Percentiles rank a stretch among this genome's conserved stretches.
phyloP scores from a whole-genome alignment of 2,888 invertebrate genomes.

The Baronia brevicornis region DNA sequence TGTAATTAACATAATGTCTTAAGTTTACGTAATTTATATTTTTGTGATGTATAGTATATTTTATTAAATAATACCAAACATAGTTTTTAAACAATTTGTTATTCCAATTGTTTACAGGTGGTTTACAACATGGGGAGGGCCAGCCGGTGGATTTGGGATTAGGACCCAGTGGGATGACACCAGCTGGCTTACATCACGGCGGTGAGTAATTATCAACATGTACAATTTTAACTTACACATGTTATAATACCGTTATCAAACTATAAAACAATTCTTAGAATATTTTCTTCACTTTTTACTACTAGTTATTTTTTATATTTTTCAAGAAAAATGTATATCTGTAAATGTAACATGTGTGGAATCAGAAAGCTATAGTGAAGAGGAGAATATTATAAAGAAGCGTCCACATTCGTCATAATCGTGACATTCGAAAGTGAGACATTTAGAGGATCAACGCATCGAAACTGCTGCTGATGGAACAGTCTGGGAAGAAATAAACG shows the following conservation, averaged over 20 bases:
- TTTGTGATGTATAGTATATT: too few relatives aligned
- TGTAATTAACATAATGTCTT: too few relatives aligned
- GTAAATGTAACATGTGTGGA: too few relatives aligned
- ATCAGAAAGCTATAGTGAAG: slow-evolving; percentile 4
- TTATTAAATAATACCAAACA: too few relatives aligned
- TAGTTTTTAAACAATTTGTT: too few relatives aligned
- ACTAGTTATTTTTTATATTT: too few relatives aligned
- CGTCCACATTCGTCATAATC: not conserved
- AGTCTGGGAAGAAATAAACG: slow-evolving; percentile 9
- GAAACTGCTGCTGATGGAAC: slow-evolving; percentile 9
- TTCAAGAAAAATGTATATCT: too few relatives aligned
- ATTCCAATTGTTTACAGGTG: too few relatives aligned
- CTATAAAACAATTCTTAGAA: too few relatives aligned
- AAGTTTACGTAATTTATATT: too few relatives aligned
- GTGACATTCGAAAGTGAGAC: slow-evolving; percentile 7
- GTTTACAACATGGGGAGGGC: slow-evolving; percentile 35
- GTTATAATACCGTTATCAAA: slow-evolving; percentile 30
- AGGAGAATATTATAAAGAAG: slow-evolving; percentile 3
- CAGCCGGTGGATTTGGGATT: slow-evolving; percentile 39
- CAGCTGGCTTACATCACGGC: slow-evolving; percentile 49
- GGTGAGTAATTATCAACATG: slow-evolving; percentile 25
- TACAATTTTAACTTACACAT: slow-evolving; percentile 4
- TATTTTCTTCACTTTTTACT: too few relatives aligned
- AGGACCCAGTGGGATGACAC: slow-evolving; percentile 31
- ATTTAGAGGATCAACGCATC: slow-evolving; percentile 9